Percentiles rank a stretch among this genome's conserved stretches.
phyloP scores from a whole-genome alignment of 2,888 invertebrate species.

The Helicoverpa assulta region DNA sequence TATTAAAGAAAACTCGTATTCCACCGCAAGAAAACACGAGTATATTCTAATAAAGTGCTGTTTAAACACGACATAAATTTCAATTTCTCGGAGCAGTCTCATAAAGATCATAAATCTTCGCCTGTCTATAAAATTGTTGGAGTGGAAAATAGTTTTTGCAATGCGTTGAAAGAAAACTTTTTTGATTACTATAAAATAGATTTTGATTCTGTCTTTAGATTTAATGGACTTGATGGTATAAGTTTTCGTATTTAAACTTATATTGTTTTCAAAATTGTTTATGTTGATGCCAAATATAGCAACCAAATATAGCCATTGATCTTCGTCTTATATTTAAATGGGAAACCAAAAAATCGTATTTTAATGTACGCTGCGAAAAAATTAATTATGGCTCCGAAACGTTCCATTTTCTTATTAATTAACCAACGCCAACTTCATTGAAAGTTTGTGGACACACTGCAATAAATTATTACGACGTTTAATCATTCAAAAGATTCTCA shows the following conservation, averaged over 20 bases:
- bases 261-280: no score
- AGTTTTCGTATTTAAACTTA: neutral
- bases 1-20: no score
- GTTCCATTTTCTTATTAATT: no score
- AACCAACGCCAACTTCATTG: neutral
- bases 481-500: neutral
- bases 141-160: slow-evolving; percentile 3
- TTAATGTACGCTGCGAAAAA: no score
- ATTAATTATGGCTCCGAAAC: no score
- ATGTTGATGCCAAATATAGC: neutral
- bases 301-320: neutral
- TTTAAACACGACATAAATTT: slow-evolving; percentile 12
- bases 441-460: neutral
- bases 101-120: slow-evolving; percentile 16
- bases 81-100: neutral
- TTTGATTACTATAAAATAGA: slow-evolving; percentile 31
- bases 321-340: no score
- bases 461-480: neutral
- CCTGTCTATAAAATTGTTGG: slow-evolving; percentile 23
- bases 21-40: neutral
- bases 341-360: no score
- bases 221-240: slow-evolving; percentile 9
- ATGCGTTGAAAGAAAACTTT: slow-evolving; percentile 20
- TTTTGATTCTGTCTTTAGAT: slow-evolving; percentile 12
- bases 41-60: neutral